Base-by-base conservation (phyloP, 2,888 invertebrate species). In the Hyalella azteca region DNA sequence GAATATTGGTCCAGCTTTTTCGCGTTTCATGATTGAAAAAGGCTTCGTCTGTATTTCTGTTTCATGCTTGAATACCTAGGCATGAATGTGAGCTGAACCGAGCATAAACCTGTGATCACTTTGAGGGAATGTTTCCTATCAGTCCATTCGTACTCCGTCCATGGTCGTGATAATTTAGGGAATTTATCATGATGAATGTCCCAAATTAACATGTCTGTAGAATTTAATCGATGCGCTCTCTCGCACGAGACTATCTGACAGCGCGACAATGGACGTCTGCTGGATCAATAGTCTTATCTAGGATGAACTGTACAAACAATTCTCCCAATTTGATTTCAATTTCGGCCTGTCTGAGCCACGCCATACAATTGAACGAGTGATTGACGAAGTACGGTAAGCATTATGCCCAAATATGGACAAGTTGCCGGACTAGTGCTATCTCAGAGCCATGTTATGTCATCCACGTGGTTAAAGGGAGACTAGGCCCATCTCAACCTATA, bases 241-340 rank as follows among this genome's bases (percentile, higher is more conserved):
- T 19, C 29, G 66, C 22, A 13, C 26, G 36, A 66, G 66, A 32
- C 66, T 66, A 66, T 66, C 66, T 66, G 7, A 15, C 39, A 19
- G 29, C 9, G 66, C 15, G 36, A 66, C 66, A 66, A 66, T 36
- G 66, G 29, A 1, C 36, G 36, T 32, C 66, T 36, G 36, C 36
- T 32, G 36, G 29, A 66, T 36, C 66, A 66, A 66, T 66, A 36
- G 39, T 36, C 66, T 66, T 66, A 66, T 66, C 66, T 36, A 36
- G 66, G n/a, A 36, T 66, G 39, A 66, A 29, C 66, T 7, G 36
- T 32, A 36, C 66, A 66, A 66, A 66, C 66, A 66, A 66, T 66
- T 66, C 66, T 36, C 66, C 66, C 39, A 66, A 66, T 66, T 66
- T 66, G 66, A 66, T 66, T 66, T 66, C 66, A 66, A 66, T 66